Evolutionary conservation across 2,113 vertebrate species (phyloP).

Genomic region (Glaucidium brasilianum): DNA sequence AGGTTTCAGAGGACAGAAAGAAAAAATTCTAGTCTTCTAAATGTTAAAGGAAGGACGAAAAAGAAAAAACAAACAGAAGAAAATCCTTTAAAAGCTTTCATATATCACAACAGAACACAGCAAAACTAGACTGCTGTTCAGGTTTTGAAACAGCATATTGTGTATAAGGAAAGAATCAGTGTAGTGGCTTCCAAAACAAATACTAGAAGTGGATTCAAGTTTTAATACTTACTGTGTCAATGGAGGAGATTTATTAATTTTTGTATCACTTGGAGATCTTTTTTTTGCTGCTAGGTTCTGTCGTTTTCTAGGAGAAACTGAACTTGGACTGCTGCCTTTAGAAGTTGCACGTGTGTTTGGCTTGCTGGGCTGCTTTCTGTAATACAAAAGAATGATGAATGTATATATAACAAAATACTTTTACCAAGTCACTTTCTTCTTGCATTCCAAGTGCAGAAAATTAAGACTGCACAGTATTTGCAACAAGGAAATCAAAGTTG

Average conservation of each 20-base stretch:
- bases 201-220: not conserved
- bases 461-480: not conserved
- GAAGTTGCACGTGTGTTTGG: slow-evolving; percentile 75
- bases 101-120: not conserved
- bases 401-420: not conserved
- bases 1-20: not conserved
- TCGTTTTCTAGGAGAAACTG: slow-evolving; percentile 61
- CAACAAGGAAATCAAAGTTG: not conserved
- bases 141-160: not conserved
- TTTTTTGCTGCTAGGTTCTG: slow-evolving; percentile 66
- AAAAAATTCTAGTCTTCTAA: not conserved
- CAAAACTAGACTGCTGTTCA: not conserved
- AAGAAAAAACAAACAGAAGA: not conserved
- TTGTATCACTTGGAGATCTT: slow-evolving; percentile 48
- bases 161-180: not conserved
- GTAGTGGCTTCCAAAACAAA: not conserved
- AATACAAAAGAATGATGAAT: slow-evolving; percentile 13
- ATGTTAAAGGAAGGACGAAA: not conserved
- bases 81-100: slow-evolving; percentile 51
- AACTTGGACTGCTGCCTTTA: slow-evolving; percentile 70
- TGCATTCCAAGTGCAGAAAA: not conserved
- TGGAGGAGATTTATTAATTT: slow-evolving; percentile 60
- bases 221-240: slow-evolving; percentile 68
- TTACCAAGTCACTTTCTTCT: not conserved
- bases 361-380: slow-evolving; percentile 77